Evolutionary conservation across 1,140 invertebrate genomes (phyloP).

Genomic region (Anastrepha obliqua): DNA sequence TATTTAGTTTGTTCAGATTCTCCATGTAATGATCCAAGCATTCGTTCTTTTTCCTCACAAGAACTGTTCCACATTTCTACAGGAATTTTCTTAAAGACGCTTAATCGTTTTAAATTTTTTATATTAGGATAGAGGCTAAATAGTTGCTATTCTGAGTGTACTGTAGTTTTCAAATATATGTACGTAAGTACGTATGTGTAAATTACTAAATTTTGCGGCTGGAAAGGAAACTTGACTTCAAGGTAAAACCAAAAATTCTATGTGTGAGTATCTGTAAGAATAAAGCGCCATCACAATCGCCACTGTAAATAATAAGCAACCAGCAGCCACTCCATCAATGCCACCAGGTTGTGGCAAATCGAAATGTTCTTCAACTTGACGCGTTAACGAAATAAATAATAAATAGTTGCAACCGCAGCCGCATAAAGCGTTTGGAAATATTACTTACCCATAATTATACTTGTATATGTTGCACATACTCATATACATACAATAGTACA

Average conservation of each 20-base stretch:
- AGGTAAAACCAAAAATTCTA: conserved; percentile 36
- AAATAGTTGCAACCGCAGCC: not conserved
- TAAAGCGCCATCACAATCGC: not conserved
- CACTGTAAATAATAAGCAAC: conserved; percentile 1
- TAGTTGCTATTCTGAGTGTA: too few relatives aligned
- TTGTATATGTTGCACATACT: not conserved
- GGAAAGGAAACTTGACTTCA: conserved; percentile 49
- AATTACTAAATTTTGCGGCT: conserved; percentile 5
- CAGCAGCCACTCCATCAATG: conserved; percentile 34
- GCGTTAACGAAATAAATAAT: conserved; percentile 1
- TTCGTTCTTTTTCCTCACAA: too few relatives aligned
- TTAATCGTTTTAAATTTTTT: too few relatives aligned
- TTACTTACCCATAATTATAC: too few relatives aligned
- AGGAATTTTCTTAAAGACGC: too few relatives aligned
- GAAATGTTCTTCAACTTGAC: conserved; percentile 49
- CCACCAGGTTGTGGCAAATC: conserved; percentile 23
- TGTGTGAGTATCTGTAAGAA: not conserved
- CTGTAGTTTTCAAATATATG: too few relatives aligned
- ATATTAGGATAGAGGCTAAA: too few relatives aligned
- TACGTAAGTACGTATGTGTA: not conserved
- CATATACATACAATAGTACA: not conserved
- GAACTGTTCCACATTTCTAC: too few relatives aligned
- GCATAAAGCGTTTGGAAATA: not conserved
- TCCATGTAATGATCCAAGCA: too few relatives aligned
- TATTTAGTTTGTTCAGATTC: too few relatives aligned